Evolutionary conservation across 2,113 vertebrate species (phyloP).

Genomic region (Scortum barcoo): DNA sequence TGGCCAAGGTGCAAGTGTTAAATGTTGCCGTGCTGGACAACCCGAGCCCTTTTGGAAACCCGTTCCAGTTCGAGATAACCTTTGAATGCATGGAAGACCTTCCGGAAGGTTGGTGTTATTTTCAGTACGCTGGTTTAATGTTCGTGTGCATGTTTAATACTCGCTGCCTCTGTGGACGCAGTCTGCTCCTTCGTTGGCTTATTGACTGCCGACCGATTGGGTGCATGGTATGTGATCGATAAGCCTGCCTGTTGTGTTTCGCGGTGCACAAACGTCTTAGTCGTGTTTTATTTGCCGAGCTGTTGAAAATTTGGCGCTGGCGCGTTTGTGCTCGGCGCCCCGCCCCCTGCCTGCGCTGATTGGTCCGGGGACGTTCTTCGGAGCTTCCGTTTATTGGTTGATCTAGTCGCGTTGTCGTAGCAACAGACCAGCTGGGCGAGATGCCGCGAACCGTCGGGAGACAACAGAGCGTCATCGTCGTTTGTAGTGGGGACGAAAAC

Average conservation of each 20-base stretch:
- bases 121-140: neutral
- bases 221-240: no score
- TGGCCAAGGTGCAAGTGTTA: slow-evolving; percentile 94
- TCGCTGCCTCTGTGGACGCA: neutral
- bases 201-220: neutral
- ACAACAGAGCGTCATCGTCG: neutral
- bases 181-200: neutral
- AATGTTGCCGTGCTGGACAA: slow-evolving; percentile 93
- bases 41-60: slow-evolving; percentile 91
- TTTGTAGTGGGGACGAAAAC: neutral
- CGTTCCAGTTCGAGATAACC: slow-evolving; percentile 94
- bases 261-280: no score
- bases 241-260: neutral
- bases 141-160: neutral
- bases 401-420: neutral
- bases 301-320: slow-evolving; percentile 82
- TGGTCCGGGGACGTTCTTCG: slow-evolving; percentile 13
- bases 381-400: slow-evolving; percentile 52
- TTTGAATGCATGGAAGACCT: slow-evolving; percentile 94
- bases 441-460: slow-evolving; percentile 53
- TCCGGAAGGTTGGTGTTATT: slow-evolving; percentile 86
- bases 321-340: slow-evolving; percentile 69
- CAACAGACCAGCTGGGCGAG: neutral
- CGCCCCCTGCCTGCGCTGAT: slow-evolving; percentile 72
- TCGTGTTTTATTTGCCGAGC: slow-evolving; percentile 13